phyloP scores from a whole-genome alignment of 2,888 invertebrate species.

The Eumerus sabulonum region DNA sequence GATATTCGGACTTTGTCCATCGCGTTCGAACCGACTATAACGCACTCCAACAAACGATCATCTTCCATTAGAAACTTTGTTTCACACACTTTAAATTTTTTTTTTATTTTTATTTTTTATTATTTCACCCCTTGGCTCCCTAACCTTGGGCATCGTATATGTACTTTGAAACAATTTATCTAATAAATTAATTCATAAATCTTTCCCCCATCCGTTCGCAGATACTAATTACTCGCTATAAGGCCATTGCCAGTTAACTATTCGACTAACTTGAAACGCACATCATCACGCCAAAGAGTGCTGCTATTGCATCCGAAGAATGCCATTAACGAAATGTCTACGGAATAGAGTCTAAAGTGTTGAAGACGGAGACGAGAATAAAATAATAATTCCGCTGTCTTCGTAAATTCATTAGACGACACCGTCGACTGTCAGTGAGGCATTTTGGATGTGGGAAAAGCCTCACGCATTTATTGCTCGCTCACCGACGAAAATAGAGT shows the following conservation, averaged over 20 bases:
- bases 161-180: conserved; percentile 38
- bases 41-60: background rate
- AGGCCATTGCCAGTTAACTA: conserved; percentile 57
- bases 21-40: background rate
- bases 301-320: conserved; percentile 52
- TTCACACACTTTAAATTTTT: background rate
- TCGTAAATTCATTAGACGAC: conserved; percentile 67
- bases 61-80: conserved; percentile 20
- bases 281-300: conserved; percentile 23
- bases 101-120: too few relatives aligned
- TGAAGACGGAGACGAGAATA: conserved; percentile 40
- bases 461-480: conserved; percentile 33
- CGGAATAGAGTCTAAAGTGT: background rate
- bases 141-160: conserved; percentile 34
- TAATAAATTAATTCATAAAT: conserved; percentile 60
- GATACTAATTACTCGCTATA: conserved; percentile 54
- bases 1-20: too few relatives aligned
- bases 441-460: conserved; percentile 56
- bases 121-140: background rate
- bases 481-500: conserved; percentile 55
- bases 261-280: conserved; percentile 17
- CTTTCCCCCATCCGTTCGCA: conserved; percentile 22
- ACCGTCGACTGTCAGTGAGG: conserved; percentile 45
- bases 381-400: conserved; percentile 63
- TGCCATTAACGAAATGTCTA: conserved; percentile 54